These are phyloP conservation scores for Takifugu rubripes DNA, from an alignment of 2,797 vertebrate species.

Conservation along the genomic window DNA sequence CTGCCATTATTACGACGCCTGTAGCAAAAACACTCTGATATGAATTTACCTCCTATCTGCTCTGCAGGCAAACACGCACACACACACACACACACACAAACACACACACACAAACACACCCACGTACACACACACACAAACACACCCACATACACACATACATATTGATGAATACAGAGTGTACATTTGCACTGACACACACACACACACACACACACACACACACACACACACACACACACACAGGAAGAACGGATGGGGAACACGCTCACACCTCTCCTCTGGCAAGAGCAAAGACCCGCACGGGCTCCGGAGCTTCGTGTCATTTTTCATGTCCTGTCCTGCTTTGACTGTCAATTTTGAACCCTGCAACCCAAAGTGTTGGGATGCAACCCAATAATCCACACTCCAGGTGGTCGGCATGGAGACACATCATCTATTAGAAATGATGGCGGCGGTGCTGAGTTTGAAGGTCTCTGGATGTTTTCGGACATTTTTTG, in stretches of 20 bases:
- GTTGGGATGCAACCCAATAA: constrained; percentile 19
- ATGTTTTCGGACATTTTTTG: background rate
- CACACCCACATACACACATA: constrained; percentile 9
- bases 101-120: constrained; percentile 25
- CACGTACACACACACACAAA: constrained; percentile 14
- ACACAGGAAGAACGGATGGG: background rate
- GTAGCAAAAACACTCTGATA: constrained; percentile 25
- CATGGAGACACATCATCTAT: background rate
- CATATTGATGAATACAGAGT: no score
- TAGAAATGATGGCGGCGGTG: background rate
- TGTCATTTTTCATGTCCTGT: constrained; percentile 50
- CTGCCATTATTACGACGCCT: constrained; percentile 68
- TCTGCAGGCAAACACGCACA: constrained; percentile 38
- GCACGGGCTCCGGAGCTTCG: constrained; percentile 29
- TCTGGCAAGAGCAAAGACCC: constrained; percentile 65
- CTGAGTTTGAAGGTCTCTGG: background rate
- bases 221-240: constrained; percentile 25
- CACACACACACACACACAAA: no score
- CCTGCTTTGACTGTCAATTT: constrained; percentile 48
- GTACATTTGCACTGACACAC: no score
- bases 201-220: constrained; percentile 11
- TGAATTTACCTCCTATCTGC: constrained; percentile 57
- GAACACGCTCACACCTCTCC: constrained; percentile 38
- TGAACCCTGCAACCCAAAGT: constrained; percentile 36
- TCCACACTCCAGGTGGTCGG: constrained; percentile 1